Evolutionary conservation across 2,797 vertebrate genomes (phyloP), one percentile per base, ranked within the genome.

Genomic region (Manis pentadactyla): DNA sequence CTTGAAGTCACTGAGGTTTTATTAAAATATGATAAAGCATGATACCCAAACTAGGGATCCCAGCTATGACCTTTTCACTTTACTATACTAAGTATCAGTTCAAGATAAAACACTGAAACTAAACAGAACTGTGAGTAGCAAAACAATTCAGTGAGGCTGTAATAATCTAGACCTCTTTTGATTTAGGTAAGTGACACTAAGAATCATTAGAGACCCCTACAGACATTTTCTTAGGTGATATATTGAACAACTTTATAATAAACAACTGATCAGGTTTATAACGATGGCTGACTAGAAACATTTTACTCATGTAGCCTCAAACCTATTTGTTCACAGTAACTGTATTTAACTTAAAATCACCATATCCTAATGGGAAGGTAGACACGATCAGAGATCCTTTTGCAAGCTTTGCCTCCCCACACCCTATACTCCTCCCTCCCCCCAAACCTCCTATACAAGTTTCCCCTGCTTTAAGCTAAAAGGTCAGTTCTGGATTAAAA

Each of bases 401-500:
- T 39, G n/a, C 53, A 95, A 91, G 57, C 61, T 69, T 93, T 19
- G 25, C 86, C 46, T 93, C 46, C 69, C 27, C 21, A 46, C 4
- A 63, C 10, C 21, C 51, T 68, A 46, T 23, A 66, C 37, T 68
- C n/a, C 7, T 14, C 5, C 12, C 23, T 0, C 23, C 19, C 71
- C 25, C 9, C 31, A 37, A 71, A 57, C 46, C 12, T 63, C 74
- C 87, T 29, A 79, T 39, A n/a, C 64, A 92, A 57, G 9, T 86
- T 37, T 37, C 78, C 66, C 66, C 46, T 89, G 79, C 61, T 96
- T 85, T 92, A 96, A 95, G 84, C 86, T 86, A 90, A 91, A 95
- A 89, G 68, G 69, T 89, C 94, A 94, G 64, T 85, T 95, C 87
- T 95, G 91, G 73, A 94, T 78, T 97, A 66, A 84, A 93, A 95